Percentiles rank a stretch among this genome's conserved stretches.
Conservation (phyloP, 2,888 invertebrate genomes). For the Euproctis similis region DNA sequence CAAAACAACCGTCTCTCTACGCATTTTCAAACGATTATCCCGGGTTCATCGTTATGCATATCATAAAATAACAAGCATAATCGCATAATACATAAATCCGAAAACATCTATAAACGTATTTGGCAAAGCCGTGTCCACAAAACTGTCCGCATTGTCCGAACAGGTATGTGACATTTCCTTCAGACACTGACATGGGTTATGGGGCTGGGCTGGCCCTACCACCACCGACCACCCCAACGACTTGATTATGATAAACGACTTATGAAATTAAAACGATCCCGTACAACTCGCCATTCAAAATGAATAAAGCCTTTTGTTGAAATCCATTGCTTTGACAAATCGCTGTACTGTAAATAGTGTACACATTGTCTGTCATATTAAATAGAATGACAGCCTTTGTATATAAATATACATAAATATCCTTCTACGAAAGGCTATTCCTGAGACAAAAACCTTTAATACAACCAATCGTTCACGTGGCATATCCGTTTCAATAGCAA, state of each 20-base stretch:
- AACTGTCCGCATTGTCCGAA: conserved; percentile 53
- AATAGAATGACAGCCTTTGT: conserved; percentile 59
- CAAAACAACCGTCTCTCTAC: too few species aligned
- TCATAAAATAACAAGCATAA: conserved; percentile 17
- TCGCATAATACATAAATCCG: conserved; percentile 24
- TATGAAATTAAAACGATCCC: conserved; percentile 74
- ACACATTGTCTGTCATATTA: conserved; percentile 68
- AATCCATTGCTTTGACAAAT: conserved; percentile 74
- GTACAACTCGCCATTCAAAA: conserved; percentile 72
- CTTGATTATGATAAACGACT: conserved; percentile 76
- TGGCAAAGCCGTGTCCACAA: conserved; percentile 40
- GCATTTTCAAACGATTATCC: conserved; percentile 18
- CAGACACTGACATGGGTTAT: conserved; percentile 72
- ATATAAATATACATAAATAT: too few species aligned
- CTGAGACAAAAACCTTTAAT: conserved; percentile 59
- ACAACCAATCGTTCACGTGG: conserved; percentile 58
- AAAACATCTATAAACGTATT: conserved; percentile 26
- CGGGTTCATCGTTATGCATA: conserved; percentile 10
- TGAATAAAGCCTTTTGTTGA: conserved; percentile 68
- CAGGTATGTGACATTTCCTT: conserved; percentile 67
- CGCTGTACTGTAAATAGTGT: conserved; percentile 58
- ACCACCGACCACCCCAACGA: too few species aligned
- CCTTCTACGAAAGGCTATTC: conserved; percentile 62
- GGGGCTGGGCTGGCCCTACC: conserved; percentile 28
- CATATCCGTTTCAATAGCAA: conserved; percentile 43